Percentiles rank a stretch among this genome's conserved stretches.
Conservation (phyloP, 2,888 invertebrate species). For the Melanophora roralis region DNA sequence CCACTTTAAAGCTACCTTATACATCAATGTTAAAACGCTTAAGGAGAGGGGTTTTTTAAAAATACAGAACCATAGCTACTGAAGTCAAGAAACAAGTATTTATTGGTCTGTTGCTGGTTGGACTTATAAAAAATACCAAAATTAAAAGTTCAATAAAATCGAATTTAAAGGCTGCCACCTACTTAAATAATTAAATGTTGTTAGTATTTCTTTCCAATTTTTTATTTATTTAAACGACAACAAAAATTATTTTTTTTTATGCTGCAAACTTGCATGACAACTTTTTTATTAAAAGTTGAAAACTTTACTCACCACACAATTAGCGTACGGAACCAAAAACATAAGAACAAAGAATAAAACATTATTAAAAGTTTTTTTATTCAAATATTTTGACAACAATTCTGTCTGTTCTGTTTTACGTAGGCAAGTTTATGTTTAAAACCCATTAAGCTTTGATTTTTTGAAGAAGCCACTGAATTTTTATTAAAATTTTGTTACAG, state of each 20-base stretch:
- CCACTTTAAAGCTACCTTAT: constrained; percentile 68
- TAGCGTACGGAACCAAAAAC: not conserved
- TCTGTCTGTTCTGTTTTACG: no score
- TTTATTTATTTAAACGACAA: constrained; percentile 14
- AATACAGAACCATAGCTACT: not conserved
- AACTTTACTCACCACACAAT: constrained; percentile 3
- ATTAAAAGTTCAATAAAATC: not conserved
- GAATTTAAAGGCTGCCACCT: constrained; percentile 33
- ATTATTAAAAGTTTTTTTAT: not conserved
- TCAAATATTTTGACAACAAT: no score
- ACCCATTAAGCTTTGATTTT: no score
- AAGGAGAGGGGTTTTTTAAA: not conserved
- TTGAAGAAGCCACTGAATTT: no score
- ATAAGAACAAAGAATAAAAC: not conserved
- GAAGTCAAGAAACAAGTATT: not conserved
- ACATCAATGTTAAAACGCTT: constrained; percentile 34
- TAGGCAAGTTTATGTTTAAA: not conserved
- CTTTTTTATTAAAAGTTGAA: constrained; percentile 26
- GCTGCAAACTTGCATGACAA: constrained; percentile 40
- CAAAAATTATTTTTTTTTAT: constrained; percentile 19
- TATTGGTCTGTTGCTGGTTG: no score
- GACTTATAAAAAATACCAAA: not conserved
- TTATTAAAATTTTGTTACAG: no score
- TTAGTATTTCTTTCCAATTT: constrained; percentile 5
- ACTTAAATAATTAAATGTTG: constrained; percentile 34